A percentile compares a stretch with the other conserved stretches of the same genome.
Conservation (phyloP, 2,113 vertebrate genomes). For the Paracanthobrama guichenoti region DNA sequence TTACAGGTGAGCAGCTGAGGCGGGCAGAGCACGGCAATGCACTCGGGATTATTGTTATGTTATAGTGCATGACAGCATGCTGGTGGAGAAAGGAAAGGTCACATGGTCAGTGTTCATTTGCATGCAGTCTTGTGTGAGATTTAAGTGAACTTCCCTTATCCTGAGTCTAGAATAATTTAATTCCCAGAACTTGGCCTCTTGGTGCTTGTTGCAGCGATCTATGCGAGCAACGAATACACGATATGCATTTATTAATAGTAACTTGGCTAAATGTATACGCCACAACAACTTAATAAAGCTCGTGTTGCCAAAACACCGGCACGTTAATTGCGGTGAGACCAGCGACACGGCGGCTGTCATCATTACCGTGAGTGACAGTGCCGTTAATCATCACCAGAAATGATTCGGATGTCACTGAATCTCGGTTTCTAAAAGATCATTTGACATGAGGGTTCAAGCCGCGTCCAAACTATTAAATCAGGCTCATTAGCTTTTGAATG, state of each 20-base stretch:
- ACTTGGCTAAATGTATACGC: not conserved
- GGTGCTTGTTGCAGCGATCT: not conserved
- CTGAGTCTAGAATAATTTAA: not conserved
- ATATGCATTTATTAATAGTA: not conserved
- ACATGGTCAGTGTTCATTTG: conserved; percentile 44
- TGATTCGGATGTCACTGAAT: not conserved
- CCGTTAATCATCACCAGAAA: conserved; percentile 19
- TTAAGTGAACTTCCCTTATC: not conserved
- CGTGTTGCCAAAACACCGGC: not conserved
- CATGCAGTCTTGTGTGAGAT: not conserved
- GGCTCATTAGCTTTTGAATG: conserved; percentile 34
- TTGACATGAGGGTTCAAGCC: conserved; percentile 12
- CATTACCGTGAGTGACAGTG: not conserved
- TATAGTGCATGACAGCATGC: conserved; percentile 19
- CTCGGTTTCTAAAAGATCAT: not conserved
- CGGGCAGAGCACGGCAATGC: not conserved
- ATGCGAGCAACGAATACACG: not conserved
- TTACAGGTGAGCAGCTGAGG: conserved; percentile 79
- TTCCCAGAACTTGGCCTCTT: conserved; percentile 1
- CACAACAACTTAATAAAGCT: not conserved
- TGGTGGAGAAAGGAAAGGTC: conserved; percentile 50
- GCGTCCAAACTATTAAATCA: conserved; percentile 4
- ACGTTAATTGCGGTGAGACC: not conserved
- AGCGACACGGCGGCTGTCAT: conserved; percentile 12
- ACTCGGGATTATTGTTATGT: not conserved